These are phyloP conservation scores for Agonopterix subpropinquella DNA, from an alignment of 2,888 invertebrate species.

Conservation along the genomic window DNA sequence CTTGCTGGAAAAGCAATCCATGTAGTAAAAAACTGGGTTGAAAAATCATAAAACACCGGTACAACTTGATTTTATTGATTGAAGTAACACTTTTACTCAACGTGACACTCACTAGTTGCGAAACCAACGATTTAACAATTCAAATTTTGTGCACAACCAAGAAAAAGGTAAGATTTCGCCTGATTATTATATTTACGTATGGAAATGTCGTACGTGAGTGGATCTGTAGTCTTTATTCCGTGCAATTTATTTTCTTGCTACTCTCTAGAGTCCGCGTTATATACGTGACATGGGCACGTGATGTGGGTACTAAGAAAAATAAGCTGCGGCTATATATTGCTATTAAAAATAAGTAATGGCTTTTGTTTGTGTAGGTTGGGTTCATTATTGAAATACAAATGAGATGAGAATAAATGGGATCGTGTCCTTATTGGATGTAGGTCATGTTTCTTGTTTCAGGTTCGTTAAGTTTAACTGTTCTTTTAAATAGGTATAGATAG, in stretches of 20 bases:
- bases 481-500: no score
- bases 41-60: no score
- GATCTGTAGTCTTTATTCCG: constrained; percentile 28
- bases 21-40: no score
- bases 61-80: no score
- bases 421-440: no score
- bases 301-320: constrained; percentile 20
- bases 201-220: constrained; percentile 27
- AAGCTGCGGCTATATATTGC: constrained; percentile 29
- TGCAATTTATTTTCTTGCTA: constrained; percentile 35
- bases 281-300: constrained; percentile 25
- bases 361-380: constrained; percentile 1
- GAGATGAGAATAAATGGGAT: no score
- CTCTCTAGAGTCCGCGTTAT: constrained; percentile 18
- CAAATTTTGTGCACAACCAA: not conserved
- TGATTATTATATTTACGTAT: constrained; percentile 29
- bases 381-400: not conserved
- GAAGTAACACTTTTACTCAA: not conserved
- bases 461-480: no score
- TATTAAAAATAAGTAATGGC: constrained; percentile 25
- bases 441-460: not conserved
- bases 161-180: constrained; percentile 8
- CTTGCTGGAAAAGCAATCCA: no score
- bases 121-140: not conserved
- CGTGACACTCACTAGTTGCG: not conserved